Conservation (phyloP, 1,140 invertebrate species). For the Nasonia giraulti region DNA sequence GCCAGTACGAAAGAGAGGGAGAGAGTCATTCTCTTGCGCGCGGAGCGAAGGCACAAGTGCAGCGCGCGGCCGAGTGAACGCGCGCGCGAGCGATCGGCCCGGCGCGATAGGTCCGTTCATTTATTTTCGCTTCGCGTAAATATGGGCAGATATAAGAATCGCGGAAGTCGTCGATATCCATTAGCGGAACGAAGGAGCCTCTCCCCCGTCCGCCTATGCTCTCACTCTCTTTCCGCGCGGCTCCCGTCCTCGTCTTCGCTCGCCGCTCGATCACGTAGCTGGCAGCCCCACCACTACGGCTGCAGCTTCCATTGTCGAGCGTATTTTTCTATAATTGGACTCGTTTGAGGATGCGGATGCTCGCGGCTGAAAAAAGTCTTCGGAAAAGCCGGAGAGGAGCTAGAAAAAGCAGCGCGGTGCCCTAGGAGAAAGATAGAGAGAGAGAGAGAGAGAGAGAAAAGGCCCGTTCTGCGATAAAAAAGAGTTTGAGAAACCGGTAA, state of each 20-base stretch:
- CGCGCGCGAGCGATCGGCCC: conserved; percentile 4
- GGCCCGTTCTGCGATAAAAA: conserved; percentile 6
- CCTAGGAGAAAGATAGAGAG: background rate
- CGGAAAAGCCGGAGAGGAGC: too few species aligned
- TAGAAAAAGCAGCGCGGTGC: background rate
- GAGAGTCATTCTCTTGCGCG: conserved; percentile 31
- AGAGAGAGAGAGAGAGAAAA: background rate
- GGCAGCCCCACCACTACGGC: background rate
- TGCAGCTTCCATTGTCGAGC: conserved; percentile 23
- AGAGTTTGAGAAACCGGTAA: conserved; percentile 31
- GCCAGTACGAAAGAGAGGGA: background rate
- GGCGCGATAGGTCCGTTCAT: conserved; percentile 41
- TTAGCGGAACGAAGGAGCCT: conserved; percentile 25
- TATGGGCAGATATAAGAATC: conserved; percentile 29
- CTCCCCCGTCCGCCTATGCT: background rate
- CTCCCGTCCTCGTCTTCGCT: background rate
- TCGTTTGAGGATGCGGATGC: conserved; percentile 30
- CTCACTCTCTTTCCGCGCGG: background rate
- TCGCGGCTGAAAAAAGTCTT: background rate
- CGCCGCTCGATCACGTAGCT: background rate
- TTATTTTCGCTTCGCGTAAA: conserved; percentile 41
- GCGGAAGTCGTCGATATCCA: conserved; percentile 45
- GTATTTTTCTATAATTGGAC: conserved; percentile 47
- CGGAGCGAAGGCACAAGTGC: background rate
- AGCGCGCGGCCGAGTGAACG: conserved; percentile 33